These are phyloP conservation scores for Octonoba sinensis DNA, from an alignment of 2,888 invertebrate species.

Conservation along the genomic window DNA sequence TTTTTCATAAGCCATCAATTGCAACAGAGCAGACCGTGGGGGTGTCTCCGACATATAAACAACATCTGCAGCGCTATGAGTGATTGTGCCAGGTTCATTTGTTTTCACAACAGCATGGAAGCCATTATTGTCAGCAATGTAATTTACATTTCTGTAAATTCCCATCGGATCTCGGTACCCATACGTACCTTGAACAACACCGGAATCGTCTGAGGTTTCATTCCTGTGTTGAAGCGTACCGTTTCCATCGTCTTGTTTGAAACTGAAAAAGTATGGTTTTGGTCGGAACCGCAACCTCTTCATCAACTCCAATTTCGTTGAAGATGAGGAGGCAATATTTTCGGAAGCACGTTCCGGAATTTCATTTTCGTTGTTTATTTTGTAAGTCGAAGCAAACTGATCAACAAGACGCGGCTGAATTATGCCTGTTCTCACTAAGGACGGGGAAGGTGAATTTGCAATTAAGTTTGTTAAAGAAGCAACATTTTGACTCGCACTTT, in stretches of 20 bases:
- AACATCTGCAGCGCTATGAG: conserved; percentile 40
- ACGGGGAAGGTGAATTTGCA: too few species aligned
- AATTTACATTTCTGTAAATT: conserved; percentile 51
- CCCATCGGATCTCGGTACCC: conserved; percentile 50
- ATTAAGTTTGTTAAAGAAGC: too few species aligned
- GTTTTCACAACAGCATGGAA: conserved; percentile 54
- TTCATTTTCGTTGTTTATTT: conserved; percentile 25
- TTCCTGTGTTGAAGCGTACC: conserved; percentile 53
- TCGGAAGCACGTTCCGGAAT: conserved; percentile 5
- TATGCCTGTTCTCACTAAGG: conserved; percentile 32
- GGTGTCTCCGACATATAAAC: conserved; percentile 35
- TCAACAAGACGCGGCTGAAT: conserved; percentile 49
- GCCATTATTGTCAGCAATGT: conserved; percentile 50
- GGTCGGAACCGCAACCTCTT: conserved; percentile 21
- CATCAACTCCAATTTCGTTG: conserved; percentile 26
- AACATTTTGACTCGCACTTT: too few species aligned
- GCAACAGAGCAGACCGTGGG: conserved; percentile 24
- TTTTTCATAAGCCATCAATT: conserved; percentile 41
- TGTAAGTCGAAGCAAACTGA: neutral
- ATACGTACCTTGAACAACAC: conserved; percentile 47
- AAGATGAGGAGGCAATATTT: conserved; percentile 14
- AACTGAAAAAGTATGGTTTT: conserved; percentile 45
- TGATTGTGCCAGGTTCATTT: conserved; percentile 53
- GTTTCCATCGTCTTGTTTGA: conserved; percentile 41
- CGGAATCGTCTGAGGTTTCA: conserved; percentile 36